phyloP scores from a whole-genome alignment of 2,113 vertebrate species.

The Halcyon malimbica region DNA sequence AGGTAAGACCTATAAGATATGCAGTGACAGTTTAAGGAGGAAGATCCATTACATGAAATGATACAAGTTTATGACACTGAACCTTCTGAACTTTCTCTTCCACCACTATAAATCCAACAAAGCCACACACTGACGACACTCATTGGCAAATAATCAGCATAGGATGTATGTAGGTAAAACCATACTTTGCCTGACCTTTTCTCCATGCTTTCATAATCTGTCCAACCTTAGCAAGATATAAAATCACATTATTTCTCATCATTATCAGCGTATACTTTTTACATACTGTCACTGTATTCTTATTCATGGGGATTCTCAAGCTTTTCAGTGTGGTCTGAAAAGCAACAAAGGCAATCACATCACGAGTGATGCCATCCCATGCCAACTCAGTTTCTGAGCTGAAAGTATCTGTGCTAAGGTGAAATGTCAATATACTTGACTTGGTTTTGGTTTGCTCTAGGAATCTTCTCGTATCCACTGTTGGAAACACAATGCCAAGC shows the following conservation, averaged over 20 bases:
- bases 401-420: neutral
- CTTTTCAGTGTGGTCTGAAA: neutral
- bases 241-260: neutral
- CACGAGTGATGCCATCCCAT: neutral
- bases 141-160: neutral
- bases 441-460: neutral
- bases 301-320: neutral
- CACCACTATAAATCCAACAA: neutral
- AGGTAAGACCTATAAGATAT: neutral
- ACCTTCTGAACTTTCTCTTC: neutral
- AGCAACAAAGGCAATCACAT: neutral
- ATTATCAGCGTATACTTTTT: neutral
- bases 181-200: neutral
- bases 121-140: neutral
- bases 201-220: neutral
- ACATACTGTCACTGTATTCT: neutral
- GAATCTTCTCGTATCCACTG: neutral
- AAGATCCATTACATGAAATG: neutral
- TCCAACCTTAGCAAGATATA: neutral
- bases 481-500: neutral
- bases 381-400: neutral
- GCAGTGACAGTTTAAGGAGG: neutral
- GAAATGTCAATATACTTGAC: neutral
- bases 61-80: neutral
- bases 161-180: neutral